Percentiles rank a stretch among this genome's conserved stretches.
Evolutionary conservation across 2,113 vertebrate species (phyloP).

Genomic region (Pangasianodon hypophthalmus): DNA sequence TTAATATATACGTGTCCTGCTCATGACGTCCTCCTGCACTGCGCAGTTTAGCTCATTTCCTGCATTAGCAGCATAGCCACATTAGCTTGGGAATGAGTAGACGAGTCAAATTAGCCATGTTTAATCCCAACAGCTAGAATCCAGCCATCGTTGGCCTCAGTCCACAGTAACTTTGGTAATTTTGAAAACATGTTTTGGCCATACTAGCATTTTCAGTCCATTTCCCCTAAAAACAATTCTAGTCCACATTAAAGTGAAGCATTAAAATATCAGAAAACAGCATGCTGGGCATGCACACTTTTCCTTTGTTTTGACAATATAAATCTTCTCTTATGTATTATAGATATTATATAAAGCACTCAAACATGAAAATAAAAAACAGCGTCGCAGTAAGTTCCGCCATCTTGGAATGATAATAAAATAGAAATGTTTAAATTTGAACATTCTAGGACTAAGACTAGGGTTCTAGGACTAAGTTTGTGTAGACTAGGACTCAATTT

Average conservation of each 20-base stretch:
- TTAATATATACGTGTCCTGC: neutral
- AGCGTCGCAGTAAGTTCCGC: neutral
- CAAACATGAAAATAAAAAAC: neutral
- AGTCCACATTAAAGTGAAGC: neutral
- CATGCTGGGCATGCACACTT: slow-evolving; percentile 1
- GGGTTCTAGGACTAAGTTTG: neutral
- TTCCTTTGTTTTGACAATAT: neutral
- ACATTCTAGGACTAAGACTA: neutral
- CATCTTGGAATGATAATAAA: neutral
- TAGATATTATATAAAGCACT: neutral
- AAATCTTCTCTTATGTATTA: neutral
- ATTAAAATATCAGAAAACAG: neutral
- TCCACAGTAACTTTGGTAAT: neutral
- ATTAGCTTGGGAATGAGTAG: neutral
- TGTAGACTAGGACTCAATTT: neutral
- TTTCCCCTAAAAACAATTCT: neutral
- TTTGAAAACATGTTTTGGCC: neutral
- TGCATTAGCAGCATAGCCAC: neutral
- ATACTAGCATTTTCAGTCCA: neutral
- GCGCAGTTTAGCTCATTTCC: neutral
- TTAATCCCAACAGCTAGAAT: neutral
- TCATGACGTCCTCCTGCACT: neutral
- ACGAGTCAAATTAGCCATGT: neutral
- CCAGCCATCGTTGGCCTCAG: neutral
- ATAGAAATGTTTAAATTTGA: no score